These are phyloP conservation scores for Elachura formosa DNA, from an alignment of 2,113 vertebrate genomes.

Conservation along the genomic window DNA sequence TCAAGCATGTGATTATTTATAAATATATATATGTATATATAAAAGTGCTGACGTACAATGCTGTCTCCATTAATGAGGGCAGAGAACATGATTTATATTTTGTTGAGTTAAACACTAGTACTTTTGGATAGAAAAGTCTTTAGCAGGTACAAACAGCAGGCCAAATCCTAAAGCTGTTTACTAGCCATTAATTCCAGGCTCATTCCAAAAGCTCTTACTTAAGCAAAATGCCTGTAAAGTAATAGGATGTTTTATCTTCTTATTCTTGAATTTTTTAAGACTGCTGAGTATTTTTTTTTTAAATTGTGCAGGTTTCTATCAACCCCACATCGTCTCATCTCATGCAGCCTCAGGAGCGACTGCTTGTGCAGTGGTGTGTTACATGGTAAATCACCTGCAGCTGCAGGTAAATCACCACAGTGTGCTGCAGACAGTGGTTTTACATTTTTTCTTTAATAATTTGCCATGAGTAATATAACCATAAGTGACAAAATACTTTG, in stretches of 20 bases:
- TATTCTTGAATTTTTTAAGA: background rate
- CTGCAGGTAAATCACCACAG: background rate
- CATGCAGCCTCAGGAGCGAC: background rate
- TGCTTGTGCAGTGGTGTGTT: background rate
- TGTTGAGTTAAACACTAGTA: background rate
- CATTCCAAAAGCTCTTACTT: background rate
- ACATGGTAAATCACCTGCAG: background rate
- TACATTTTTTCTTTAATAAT: background rate
- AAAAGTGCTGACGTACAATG: background rate
- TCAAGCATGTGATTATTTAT: background rate
- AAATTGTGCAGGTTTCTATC: background rate
- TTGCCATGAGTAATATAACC: constrained; percentile 15
- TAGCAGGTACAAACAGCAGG: background rate
- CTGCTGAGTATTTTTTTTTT: background rate
- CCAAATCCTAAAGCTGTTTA: background rate
- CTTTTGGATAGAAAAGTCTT: background rate
- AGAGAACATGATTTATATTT: background rate
- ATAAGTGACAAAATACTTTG: constrained; percentile 46
- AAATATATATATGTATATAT: background rate
- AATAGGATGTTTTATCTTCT: background rate
- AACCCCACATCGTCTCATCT: background rate
- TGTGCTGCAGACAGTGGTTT: background rate
- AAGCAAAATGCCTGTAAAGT: background rate
- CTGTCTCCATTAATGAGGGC: background rate
- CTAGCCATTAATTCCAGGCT: background rate